Conservation (phyloP, 2,113 vertebrate species). For the Pachyramphus minor region DNA sequence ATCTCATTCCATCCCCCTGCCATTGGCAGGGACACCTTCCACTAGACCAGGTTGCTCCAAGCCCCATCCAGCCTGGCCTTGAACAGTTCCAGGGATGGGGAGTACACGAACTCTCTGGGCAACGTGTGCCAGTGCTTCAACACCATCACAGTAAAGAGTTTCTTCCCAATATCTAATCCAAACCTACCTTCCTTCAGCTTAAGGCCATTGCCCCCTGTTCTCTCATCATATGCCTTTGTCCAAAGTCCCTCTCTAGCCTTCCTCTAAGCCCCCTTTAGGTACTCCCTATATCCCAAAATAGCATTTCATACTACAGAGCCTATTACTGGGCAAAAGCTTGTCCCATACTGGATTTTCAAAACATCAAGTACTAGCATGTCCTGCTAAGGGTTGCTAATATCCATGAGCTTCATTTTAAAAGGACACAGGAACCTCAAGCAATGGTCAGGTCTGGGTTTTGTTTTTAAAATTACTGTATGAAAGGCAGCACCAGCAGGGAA, state of each 20-base stretch:
- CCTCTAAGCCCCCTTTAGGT: not conserved
- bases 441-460: not conserved
- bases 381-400: not conserved
- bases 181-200: not conserved
- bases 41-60: rapidly evolving
- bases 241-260: not conserved
- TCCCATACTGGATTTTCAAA: not conserved
- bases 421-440: not conserved
- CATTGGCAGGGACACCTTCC: not conserved
- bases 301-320: not conserved
- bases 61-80: not conserved
- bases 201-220: not conserved
- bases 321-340: not conserved
- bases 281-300: not conserved
- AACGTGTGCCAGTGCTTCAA: not conserved
- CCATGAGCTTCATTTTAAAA: not conserved
- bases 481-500: not conserved
- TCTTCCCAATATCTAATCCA: not conserved
- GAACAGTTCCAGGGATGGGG: not conserved
- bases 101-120: not conserved
- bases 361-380: not conserved
- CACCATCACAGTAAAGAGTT: not conserved
- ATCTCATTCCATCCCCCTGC: not conserved
- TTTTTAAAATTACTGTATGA: not conserved
- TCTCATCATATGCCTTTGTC: not conserved